Evolutionary conservation across 1,140 invertebrate genomes (phyloP).

Genomic region (Phortica variegata): DNA sequence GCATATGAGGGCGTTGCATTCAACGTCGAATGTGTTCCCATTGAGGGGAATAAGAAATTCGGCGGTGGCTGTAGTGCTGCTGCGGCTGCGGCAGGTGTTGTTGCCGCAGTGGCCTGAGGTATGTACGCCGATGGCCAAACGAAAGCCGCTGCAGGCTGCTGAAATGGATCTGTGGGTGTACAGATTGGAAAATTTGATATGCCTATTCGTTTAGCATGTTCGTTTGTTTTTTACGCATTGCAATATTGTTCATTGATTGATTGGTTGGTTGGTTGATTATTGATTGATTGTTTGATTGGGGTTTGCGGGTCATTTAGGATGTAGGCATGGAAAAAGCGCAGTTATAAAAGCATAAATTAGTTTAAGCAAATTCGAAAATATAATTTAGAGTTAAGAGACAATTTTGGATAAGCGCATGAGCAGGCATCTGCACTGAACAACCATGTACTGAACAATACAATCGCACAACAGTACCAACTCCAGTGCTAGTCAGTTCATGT

Average conservation of each 20-base stretch:
- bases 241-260: slow-evolving; percentile 20
- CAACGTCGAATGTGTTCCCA: slow-evolving; percentile 41
- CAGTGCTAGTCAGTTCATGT: too few species aligned
- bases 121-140: slow-evolving; percentile 52
- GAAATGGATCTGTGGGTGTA: slow-evolving; percentile 67
- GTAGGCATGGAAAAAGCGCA: slow-evolving; percentile 37
- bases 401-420: neutral
- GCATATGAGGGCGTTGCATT: slow-evolving; percentile 60
- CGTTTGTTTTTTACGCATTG: slow-evolving; percentile 7
- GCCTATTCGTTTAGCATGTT: slow-evolving; percentile 31
- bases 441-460: too few species aligned
- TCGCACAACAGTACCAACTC: too few species aligned
- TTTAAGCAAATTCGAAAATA: slow-evolving; percentile 15
- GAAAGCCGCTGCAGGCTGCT: slow-evolving; percentile 64
- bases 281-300: slow-evolving; percentile 17
- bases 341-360: slow-evolving; percentile 54
- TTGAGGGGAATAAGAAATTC: slow-evolving; percentile 52
- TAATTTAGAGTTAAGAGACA: too few species aligned
- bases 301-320: slow-evolving; percentile 2
- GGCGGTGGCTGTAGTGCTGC: slow-evolving; percentile 64
- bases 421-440: neutral
- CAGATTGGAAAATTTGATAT: slow-evolving; percentile 56
- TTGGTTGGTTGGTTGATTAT: slow-evolving; percentile 18
- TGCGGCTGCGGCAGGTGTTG: slow-evolving; percentile 59
- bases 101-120: slow-evolving; percentile 53